Base-by-base conservation (phyloP, 2,888 invertebrate species). In the Himalopsyche japonica region DNA sequence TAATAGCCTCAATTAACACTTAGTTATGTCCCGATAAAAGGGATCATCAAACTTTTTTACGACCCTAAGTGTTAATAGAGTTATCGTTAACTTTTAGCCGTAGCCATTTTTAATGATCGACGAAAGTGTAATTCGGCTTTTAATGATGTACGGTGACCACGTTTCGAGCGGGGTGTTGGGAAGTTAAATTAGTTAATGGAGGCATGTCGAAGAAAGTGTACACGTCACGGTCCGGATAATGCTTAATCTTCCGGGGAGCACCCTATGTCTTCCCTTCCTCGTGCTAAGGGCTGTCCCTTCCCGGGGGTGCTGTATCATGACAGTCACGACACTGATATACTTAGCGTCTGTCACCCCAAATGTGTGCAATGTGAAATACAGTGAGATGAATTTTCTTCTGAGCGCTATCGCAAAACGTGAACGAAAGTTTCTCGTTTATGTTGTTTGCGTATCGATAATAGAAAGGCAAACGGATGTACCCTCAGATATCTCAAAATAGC, bases 161-260 rank as follows among this genome's bases (percentile, higher is more conserved):
- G 24, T 47, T 48, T 15, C n/a, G 5, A 27, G n/a, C 32, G 30
- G 34, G n/a, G 47, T 30, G 37, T 27, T 1, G 70, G 79, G 30
- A 79, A 83, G 83, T 83, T 83, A 83, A 83, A 83, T 83, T 83
- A 83, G 83, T 83, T 83, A 80, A 83, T 83, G 83, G 83, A 80
- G 30, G 83, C 79, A 76, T 76, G 79, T 83, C 79, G 80, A 83
- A 80, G 82, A 78, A 78, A 82, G 82, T 82, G 82, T 82, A 57
- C 79, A 57, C 83, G 80, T 83, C 80, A 83, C 27, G 83, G 83
- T 37, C 80, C 76, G 57, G 83, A 83, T 83, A 83, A 70, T 80
- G 83, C 76, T 83, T 80, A 83, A 83, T 83, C 83, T 80, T 76
- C 83, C 79, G 79, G 83, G 80, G 79, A 79, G 83, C 76, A 47